Conservation (phyloP, 2,888 invertebrate genomes). For the Clistopyga incitator region DNA sequence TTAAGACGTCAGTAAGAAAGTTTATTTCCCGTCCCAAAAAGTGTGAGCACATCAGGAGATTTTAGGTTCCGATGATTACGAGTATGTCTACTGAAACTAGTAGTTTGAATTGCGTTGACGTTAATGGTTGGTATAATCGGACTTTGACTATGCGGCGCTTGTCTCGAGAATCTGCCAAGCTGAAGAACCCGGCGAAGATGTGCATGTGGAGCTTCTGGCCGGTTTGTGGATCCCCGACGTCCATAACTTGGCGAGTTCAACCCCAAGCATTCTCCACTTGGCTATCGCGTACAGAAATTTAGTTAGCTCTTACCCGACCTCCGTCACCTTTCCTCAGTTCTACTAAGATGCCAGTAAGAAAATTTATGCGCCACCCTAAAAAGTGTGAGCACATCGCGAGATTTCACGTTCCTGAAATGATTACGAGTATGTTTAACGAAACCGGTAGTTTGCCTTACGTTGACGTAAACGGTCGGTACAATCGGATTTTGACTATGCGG, state of each 20-base stretch:
- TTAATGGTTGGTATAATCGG: slow-evolving; percentile 32
- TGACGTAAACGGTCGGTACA: slow-evolving; percentile 41
- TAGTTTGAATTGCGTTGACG: slow-evolving; percentile 31
- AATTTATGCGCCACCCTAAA: no score
- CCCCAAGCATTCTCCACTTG: slow-evolving; percentile 13
- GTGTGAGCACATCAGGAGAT: no score
- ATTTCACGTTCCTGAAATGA: no score
- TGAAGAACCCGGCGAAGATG: no score
- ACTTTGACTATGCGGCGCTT: neutral
- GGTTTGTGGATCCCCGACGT: slow-evolving; percentile 28
- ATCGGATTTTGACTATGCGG: neutral
- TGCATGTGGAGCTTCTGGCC: neutral
- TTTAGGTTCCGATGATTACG: no score
- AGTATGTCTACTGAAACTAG: slow-evolving; percentile 45
- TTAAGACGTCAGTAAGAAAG: no score
- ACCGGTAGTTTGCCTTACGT: slow-evolving; percentile 39
- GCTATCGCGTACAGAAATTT: no score
- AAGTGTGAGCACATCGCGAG: no score
- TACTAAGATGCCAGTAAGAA: no score
- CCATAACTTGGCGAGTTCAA: slow-evolving; percentile 17
- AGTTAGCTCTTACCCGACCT: neutral
- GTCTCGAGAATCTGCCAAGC: slow-evolving; percentile 19
- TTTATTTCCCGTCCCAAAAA: no score
- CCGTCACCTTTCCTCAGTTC: neutral
- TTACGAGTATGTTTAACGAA: no score